These are phyloP conservation scores for Ernsta delagoae DNA, from an alignment of 2,888 invertebrate species.

Conservation along the genomic window DNA sequence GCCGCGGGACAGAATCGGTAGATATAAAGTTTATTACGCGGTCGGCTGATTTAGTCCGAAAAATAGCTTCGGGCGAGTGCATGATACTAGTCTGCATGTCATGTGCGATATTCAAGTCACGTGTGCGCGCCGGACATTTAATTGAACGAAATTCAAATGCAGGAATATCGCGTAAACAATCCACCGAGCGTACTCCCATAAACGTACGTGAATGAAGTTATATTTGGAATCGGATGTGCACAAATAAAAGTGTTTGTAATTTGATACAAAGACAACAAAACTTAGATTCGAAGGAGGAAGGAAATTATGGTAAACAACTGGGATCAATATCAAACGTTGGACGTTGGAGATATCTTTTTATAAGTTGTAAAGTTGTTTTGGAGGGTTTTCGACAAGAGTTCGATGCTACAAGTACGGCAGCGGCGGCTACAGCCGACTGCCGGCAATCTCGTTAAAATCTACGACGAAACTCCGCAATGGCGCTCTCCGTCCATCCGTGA, in stretches of 20 bases:
- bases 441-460: constrained; percentile 81
- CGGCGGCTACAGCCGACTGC: constrained; percentile 66
- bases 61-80: constrained; percentile 42
- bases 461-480: constrained; percentile 67
- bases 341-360: constrained; percentile 71
- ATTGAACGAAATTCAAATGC: constrained; percentile 37
- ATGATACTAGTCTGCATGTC: constrained; percentile 26
- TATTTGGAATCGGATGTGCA: constrained; percentile 9
- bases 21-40: constrained; percentile 47
- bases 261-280: not conserved
- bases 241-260: constrained; percentile 9
- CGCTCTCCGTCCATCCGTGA: constrained; percentile 64
- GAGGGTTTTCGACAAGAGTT: constrained; percentile 68
- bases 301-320: constrained; percentile 12
- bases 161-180: constrained; percentile 38
- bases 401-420: constrained; percentile 62
- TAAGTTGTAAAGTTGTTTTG: constrained; percentile 78
- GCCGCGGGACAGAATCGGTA: constrained; percentile 37
- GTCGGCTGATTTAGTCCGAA: constrained; percentile 46
- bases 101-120: constrained; percentile 36
- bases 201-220: constrained; percentile 9
- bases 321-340: constrained; percentile 64
- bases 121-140: constrained; percentile 29
- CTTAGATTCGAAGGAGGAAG: not conserved
- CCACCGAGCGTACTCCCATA: constrained; percentile 6